Conservation (phyloP, 2,888 invertebrate genomes). For the Leucophenga maculata region DNA sequence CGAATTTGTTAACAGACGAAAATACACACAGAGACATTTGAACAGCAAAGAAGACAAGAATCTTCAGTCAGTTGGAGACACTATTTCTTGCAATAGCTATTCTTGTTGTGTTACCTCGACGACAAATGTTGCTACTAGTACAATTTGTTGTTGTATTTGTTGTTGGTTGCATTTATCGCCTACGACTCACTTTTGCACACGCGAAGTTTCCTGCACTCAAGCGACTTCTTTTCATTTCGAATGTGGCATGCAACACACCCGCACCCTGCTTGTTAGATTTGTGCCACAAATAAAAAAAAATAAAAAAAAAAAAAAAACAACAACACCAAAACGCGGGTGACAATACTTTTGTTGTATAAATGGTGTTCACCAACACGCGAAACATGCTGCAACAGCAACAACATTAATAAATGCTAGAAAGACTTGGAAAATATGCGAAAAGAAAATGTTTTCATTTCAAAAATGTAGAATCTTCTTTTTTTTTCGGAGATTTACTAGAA, state of each 20-base stretch:
- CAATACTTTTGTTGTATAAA: conserved; percentile 45
- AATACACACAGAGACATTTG: conserved; percentile 30
- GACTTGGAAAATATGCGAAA: not conserved
- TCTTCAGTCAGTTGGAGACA: conserved; percentile 14
- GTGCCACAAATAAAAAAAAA: conserved; percentile 25
- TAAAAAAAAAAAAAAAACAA: conserved; percentile 23
- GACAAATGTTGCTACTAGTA: not conserved
- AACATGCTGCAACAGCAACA: not conserved
- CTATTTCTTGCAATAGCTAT: not conserved
- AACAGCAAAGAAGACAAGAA: not conserved
- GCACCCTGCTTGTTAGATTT: not conserved
- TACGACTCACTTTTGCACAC: conserved; percentile 21
- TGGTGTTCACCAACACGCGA: conserved; percentile 15
- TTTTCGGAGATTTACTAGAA: not conserved
- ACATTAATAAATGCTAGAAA: not conserved
- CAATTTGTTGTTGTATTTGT: conserved; percentile 21
- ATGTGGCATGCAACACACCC: not conserved
- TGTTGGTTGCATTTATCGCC: conserved; percentile 27
- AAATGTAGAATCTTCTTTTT: too few species aligned
- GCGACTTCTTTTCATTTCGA: not conserved
- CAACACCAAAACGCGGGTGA: conserved; percentile 43
- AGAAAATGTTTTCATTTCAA: not conserved
- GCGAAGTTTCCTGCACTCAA: conserved; percentile 1
- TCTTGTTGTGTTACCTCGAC: not conserved
- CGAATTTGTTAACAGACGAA: conserved; percentile 22